These are phyloP conservation scores for Stenopsyche tienmushanensis DNA, from an alignment of 1,140 invertebrate species.

Conservation along the genomic window DNA sequence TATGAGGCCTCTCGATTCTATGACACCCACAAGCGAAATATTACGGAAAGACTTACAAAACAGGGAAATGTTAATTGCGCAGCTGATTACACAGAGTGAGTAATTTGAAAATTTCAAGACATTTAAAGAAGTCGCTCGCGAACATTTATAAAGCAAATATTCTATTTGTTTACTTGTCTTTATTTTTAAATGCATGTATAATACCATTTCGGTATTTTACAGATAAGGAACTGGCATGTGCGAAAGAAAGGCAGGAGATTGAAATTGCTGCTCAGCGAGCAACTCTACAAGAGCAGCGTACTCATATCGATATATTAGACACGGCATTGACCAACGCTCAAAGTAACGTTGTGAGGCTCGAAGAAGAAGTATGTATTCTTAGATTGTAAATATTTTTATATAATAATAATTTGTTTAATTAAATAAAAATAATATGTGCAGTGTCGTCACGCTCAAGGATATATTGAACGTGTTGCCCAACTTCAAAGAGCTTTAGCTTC, in stretches of 20 bases:
- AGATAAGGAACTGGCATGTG: slow-evolving; percentile 86
- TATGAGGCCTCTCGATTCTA: slow-evolving; percentile 48
- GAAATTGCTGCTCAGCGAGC: slow-evolving; percentile 85
- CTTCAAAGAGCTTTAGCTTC: slow-evolving; percentile 82
- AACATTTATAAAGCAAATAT: neutral
- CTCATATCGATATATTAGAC: slow-evolving; percentile 91
- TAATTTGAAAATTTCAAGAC: slow-evolving; percentile 21
- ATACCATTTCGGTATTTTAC: slow-evolving; percentile 37
- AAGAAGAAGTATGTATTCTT: slow-evolving; percentile 73
- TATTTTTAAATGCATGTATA: neutral
- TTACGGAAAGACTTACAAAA: slow-evolving; percentile 74
- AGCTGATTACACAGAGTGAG: slow-evolving; percentile 84
- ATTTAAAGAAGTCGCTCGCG: neutral
- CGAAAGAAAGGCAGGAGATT: slow-evolving; percentile 88
- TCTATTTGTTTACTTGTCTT: too few species aligned
- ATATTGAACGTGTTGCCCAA: slow-evolving; percentile 81
- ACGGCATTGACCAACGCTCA: slow-evolving; percentile 89
- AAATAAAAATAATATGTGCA: slow-evolving; percentile 44
- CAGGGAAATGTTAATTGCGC: slow-evolving; percentile 79
- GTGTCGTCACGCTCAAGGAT: slow-evolving; percentile 81
- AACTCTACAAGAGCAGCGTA: slow-evolving; percentile 86
- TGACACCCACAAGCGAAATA: slow-evolving; percentile 57
- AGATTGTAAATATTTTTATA: neutral
- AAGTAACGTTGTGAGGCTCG: slow-evolving; percentile 81
- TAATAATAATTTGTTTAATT: slow-evolving; percentile 1